Evolutionary conservation across 2,888 invertebrate species (phyloP).

Genomic region (Thecophora atra): DNA sequence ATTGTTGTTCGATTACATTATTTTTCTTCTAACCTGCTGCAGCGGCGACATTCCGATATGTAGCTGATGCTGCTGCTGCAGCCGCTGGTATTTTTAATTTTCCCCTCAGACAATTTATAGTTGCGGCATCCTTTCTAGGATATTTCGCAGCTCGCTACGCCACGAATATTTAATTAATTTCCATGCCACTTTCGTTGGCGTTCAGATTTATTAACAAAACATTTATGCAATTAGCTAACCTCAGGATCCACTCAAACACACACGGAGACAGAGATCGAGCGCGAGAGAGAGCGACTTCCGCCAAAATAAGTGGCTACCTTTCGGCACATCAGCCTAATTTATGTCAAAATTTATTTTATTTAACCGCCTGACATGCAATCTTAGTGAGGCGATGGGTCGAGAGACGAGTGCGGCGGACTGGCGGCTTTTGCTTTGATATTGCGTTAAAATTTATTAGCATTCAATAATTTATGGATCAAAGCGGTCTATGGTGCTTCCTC

Average conservation of each 20-base stretch:
- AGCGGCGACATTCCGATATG: neutral
- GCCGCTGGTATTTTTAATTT: neutral
- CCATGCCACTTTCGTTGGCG: neutral
- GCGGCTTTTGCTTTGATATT: neutral
- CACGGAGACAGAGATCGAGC: neutral
- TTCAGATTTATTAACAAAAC: constrained; percentile 33
- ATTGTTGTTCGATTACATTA: too few relatives aligned
- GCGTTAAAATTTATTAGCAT: constrained; percentile 41
- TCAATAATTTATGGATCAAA: constrained; percentile 40
- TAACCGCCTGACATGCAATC: constrained; percentile 26
- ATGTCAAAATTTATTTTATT: constrained; percentile 29
- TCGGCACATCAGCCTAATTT: constrained; percentile 15
- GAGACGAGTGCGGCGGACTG: too few relatives aligned
- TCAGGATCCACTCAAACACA: neutral
- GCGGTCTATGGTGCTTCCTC: neutral
- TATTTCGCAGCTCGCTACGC: neutral
- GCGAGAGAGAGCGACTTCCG: too few relatives aligned
- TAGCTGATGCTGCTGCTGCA: neutral
- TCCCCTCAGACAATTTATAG: neutral
- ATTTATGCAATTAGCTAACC: constrained; percentile 36
- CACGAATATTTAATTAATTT: constrained; percentile 24
- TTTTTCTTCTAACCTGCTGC: neutral
- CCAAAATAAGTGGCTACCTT: neutral
- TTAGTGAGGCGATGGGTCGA: neutral
- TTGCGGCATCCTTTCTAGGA: neutral